Conservation (phyloP, 2,113 vertebrate species). For the Cynopterus brachyotis region DNA sequence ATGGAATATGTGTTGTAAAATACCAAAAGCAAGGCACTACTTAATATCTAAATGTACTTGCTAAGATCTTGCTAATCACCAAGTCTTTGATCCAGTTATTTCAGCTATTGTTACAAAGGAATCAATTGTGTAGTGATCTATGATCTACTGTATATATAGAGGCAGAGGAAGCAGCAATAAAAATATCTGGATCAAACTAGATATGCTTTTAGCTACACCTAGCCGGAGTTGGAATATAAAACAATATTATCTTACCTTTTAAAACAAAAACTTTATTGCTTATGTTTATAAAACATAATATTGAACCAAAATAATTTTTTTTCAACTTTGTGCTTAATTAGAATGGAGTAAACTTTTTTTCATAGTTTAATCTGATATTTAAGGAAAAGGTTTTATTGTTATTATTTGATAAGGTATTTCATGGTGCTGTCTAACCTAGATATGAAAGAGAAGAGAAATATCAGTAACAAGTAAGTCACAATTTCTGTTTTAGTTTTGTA, state of each 20-base stretch:
- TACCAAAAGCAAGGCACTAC: background rate
- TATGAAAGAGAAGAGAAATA: background rate
- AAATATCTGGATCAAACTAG: background rate
- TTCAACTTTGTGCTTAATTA: background rate
- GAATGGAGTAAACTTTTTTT: background rate
- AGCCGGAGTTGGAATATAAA: background rate
- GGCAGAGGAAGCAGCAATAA: background rate
- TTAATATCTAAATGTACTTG: background rate
- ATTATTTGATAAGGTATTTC: background rate
- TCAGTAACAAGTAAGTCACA: background rate
- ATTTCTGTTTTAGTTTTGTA: background rate
- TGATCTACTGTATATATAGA: background rate
- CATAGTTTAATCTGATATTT: background rate
- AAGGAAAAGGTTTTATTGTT: background rate
- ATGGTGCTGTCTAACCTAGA: background rate
- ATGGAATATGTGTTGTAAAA: background rate
- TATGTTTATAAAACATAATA: background rate
- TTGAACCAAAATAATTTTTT: background rate
- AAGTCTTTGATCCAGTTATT: background rate
- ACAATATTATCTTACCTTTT: background rate
- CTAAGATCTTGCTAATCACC: background rate
- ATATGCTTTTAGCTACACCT: background rate
- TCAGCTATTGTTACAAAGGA: background rate
- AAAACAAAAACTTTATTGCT: background rate
- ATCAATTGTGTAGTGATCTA: background rate